phyloP scores from a whole-genome alignment of 2,888 invertebrate genomes.

The Automeris io region DNA sequence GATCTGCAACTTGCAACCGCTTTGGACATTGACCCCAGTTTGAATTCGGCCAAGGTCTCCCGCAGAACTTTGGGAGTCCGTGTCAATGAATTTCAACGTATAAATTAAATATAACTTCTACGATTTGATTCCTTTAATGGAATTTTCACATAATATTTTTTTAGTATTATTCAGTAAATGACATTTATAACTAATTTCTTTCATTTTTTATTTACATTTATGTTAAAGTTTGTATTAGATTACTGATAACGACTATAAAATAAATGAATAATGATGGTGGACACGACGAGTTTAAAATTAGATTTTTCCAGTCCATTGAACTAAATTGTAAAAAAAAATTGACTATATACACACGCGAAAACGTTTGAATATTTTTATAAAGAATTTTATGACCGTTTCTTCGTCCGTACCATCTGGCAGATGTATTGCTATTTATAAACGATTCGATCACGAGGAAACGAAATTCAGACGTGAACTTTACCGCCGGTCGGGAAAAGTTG shows the following conservation, averaged over 20 bases:
- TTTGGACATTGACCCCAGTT: slow-evolving; percentile 46
- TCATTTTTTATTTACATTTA: not conserved
- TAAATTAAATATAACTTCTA: slow-evolving; percentile 5
- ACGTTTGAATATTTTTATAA: slow-evolving; percentile 37
- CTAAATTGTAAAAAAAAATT: slow-evolving; percentile 4
- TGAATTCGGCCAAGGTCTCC: slow-evolving; percentile 70
- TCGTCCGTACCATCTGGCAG: slow-evolving; percentile 55
- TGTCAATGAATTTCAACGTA: slow-evolving; percentile 10
- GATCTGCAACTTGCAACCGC: slow-evolving; percentile 44
- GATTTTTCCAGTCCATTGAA: slow-evolving; percentile 12
- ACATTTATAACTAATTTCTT: not conserved
- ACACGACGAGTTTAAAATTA: not conserved
- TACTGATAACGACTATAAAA: not conserved
- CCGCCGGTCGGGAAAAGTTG: slow-evolving; percentile 58
- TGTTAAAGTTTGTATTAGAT: not conserved
- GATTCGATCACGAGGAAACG: slow-evolving; percentile 53
- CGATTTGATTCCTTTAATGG: not conserved
- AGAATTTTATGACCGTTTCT: slow-evolving; percentile 37
- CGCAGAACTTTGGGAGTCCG: slow-evolving; percentile 31
- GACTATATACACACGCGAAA: not conserved
- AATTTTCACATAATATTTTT: too few species aligned
- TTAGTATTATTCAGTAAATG: too few species aligned
- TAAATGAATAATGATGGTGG: not conserved
- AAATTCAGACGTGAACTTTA: slow-evolving; percentile 62
- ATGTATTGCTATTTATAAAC: slow-evolving; percentile 51